These are phyloP conservation scores for Perodicticus potto DNA, from an alignment of 2,797 vertebrate species.

Conservation along the genomic window DNA sequence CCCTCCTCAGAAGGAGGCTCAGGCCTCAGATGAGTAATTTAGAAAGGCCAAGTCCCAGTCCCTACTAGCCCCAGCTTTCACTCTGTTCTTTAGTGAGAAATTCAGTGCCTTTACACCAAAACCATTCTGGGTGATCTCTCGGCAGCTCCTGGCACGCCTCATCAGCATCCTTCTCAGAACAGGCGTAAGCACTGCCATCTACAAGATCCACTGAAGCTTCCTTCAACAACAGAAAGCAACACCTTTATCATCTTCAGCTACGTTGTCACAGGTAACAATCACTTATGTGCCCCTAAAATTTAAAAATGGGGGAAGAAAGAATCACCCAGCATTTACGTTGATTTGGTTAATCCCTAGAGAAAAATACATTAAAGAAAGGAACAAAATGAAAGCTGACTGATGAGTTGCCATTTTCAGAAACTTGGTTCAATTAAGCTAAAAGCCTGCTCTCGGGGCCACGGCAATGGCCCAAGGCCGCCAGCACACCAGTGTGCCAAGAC, in stretches of 20 bases:
- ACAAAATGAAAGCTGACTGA: conserved; percentile 84
- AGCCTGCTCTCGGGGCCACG: conserved; percentile 85
- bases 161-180: not conserved
- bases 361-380: conserved; percentile 86
- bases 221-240: not conserved
- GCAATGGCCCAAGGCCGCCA: not conserved
- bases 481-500: not conserved
- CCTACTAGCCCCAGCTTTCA: not conserved
- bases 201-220: not conserved
- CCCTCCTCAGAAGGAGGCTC: not conserved
- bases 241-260: conserved; percentile 53
- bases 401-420: conserved; percentile 85
- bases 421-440: conserved; percentile 89
- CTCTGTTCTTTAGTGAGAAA: not conserved
- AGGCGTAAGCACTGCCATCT: accelerated
- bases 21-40: not conserved
- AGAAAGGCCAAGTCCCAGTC: not conserved
- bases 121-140: not conserved
- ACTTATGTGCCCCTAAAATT: conserved; percentile 66
- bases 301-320: not conserved
- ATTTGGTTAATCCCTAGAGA: conserved; percentile 83
- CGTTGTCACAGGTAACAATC: conserved; percentile 51
- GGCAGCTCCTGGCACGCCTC: not conserved
- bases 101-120: not conserved
- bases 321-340: conserved; percentile 74